phyloP scores from a whole-genome alignment of 2,888 invertebrate genomes.

The Argyresthia albistria region DNA sequence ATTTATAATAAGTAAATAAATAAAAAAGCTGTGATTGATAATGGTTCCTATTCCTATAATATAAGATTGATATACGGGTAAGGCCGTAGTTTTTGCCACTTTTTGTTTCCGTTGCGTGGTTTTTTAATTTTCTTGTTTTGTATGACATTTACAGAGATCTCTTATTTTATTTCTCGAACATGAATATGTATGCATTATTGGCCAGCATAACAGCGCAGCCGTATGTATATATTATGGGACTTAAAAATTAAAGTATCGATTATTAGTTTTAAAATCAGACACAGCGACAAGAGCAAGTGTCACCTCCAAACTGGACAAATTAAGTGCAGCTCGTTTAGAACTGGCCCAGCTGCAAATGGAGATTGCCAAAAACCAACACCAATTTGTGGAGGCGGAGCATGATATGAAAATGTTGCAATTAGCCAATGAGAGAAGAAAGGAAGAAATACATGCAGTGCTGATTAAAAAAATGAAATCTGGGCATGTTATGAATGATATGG shows the following conservation, averaged over 20 bases:
- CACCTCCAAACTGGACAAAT: slow-evolving; percentile 6
- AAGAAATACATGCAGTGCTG: slow-evolving; percentile 5
- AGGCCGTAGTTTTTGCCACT: neutral
- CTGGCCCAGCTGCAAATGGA: slow-evolving; percentile 7
- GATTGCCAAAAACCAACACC: slow-evolving; percentile 2
- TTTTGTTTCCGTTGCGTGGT: neutral
- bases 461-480: slow-evolving; percentile 3
- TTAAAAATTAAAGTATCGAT: too few species aligned
- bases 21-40: too few species aligned
- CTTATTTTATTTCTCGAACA: too few species aligned
- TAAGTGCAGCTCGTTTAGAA: slow-evolving; percentile 8
- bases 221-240: too few species aligned
- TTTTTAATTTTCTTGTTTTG: too few species aligned
- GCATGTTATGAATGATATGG: neutral
- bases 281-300: slow-evolving; percentile 1
- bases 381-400: slow-evolving; percentile 5
- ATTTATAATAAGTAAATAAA: too few species aligned
- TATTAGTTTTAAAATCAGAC: neutral
- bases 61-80: too few species aligned
- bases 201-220: too few species aligned
- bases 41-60: too few species aligned
- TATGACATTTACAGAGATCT: too few species aligned
- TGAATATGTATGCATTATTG: too few species aligned
- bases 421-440: slow-evolving; percentile 5
- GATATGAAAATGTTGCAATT: slow-evolving; percentile 3